Conservation (phyloP, 2,113 vertebrate species). For the Callorhinus ursinus region DNA sequence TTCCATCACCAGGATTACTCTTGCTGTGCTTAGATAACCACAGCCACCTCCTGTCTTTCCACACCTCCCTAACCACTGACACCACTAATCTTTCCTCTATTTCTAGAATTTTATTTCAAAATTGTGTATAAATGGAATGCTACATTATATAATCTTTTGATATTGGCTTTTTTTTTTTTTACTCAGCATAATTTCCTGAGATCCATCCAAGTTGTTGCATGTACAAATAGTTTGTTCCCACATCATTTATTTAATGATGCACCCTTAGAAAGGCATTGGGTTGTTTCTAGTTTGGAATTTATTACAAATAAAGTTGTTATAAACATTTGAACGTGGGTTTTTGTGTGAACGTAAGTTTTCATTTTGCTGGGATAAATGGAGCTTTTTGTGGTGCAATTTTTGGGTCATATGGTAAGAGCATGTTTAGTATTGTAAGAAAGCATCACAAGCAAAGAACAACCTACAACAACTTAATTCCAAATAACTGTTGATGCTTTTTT, state of each 20-base stretch:
- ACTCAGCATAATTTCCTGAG: not conserved
- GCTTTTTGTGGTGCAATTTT: not conserved
- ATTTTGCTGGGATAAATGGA: not conserved
- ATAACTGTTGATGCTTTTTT: not conserved
- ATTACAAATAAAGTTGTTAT: not conserved
- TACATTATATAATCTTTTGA: not conserved
- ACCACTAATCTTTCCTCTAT: not conserved
- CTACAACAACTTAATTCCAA: constrained; percentile 19
- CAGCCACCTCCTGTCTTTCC: not conserved
- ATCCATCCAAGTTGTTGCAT: not conserved
- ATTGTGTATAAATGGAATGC: not conserved
- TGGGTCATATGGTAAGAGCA: not conserved
- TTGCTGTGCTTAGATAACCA: not conserved
- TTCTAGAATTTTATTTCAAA: constrained; percentile 27
- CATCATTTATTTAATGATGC: not conserved
- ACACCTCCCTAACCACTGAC: not conserved
- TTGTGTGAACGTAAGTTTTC: not conserved
- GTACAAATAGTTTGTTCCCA: not conserved
- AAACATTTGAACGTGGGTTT: not conserved
- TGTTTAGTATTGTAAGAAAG: not conserved
- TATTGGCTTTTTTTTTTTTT: not conserved
- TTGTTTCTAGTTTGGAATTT: not conserved
- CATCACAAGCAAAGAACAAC: not conserved
- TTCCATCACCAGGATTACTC: not conserved
- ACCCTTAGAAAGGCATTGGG: not conserved